Evolutionary conservation across 2,113 vertebrate species (phyloP).

Genomic region (Oriolus oriolus): DNA sequence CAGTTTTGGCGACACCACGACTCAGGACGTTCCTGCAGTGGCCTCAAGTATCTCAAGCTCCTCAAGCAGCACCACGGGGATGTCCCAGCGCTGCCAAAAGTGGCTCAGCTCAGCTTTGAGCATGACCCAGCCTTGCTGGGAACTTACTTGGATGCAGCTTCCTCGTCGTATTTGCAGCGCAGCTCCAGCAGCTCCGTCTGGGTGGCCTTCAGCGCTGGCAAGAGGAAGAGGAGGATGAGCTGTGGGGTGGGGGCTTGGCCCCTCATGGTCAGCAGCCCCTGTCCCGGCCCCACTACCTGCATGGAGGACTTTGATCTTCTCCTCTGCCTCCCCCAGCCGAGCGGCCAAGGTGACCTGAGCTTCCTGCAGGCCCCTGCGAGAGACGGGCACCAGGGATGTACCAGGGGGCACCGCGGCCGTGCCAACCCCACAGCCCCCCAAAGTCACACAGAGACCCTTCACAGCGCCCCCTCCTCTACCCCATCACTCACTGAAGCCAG

Average conservation of each 20-base stretch:
- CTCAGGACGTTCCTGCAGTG: not conserved
- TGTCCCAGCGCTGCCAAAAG: not conserved
- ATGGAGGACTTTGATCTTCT: constrained; percentile 92
- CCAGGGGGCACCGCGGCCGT: fast-evolving
- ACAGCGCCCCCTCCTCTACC: not conserved
- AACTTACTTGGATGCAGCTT: constrained; percentile 89
- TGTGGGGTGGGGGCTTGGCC: not conserved
- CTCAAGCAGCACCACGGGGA: not conserved
- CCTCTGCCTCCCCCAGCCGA: constrained; percentile 90
- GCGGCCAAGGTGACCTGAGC: constrained; percentile 80
- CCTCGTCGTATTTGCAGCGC: constrained; percentile 90
- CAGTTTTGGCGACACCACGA: fast-evolving
- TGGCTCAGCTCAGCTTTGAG: not conserved
- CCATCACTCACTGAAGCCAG: not conserved
- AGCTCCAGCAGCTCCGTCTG: constrained; percentile 92
- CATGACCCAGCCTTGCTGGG: not conserved
- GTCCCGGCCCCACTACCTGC: constrained; percentile 72
- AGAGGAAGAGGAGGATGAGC: constrained; percentile 17
- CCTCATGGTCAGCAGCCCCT: not conserved
- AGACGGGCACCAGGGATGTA: not conserved
- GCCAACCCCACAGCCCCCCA: not conserved
- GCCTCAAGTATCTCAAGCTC: not conserved
- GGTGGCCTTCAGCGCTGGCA: constrained; percentile 86
- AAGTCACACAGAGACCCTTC: not conserved
- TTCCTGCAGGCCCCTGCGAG: constrained; percentile 83